Evolutionary conservation across 1,140 invertebrate genomes (phyloP).

Genomic region (Ostrea edulis): DNA sequence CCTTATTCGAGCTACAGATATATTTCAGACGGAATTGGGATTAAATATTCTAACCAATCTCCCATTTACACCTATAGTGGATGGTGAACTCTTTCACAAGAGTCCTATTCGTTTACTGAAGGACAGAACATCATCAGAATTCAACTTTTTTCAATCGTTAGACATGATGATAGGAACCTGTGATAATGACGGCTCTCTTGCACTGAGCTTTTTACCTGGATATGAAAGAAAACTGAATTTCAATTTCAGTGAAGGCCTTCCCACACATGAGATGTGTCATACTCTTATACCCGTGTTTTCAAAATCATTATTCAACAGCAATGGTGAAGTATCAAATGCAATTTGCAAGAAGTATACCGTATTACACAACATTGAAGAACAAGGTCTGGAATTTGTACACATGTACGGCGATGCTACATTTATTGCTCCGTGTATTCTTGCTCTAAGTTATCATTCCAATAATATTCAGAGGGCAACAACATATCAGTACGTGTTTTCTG

Average conservation of each 20-base stretch:
- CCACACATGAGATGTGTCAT: background rate
- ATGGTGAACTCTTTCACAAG: conserved; percentile 35
- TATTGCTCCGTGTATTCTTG: conserved; percentile 25
- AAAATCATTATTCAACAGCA: conserved; percentile 6
- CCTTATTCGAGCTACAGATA: background rate
- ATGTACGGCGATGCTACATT: conserved; percentile 35
- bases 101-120: background rate
- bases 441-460: conserved; percentile 4
- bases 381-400: background rate
- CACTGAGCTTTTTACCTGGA: background rate
- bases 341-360: conserved; percentile 18
- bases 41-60: background rate
- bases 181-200: conserved; percentile 32
- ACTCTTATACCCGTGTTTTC: background rate
- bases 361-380: conserved; percentile 31
- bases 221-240: conserved; percentile 6
- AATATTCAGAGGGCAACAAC: conserved; percentile 1
- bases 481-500: conserved; percentile 41
- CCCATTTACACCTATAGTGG: conserved; percentile 16
- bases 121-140: conserved; percentile 11
- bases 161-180: conserved; percentile 43
- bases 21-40: background rate
- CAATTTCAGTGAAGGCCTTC: background rate
- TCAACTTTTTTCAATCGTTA: conserved; percentile 39
- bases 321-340: background rate